Evolutionary conservation across 2,888 invertebrate genomes (phyloP).

Genomic region (Andrena camellia): DNA sequence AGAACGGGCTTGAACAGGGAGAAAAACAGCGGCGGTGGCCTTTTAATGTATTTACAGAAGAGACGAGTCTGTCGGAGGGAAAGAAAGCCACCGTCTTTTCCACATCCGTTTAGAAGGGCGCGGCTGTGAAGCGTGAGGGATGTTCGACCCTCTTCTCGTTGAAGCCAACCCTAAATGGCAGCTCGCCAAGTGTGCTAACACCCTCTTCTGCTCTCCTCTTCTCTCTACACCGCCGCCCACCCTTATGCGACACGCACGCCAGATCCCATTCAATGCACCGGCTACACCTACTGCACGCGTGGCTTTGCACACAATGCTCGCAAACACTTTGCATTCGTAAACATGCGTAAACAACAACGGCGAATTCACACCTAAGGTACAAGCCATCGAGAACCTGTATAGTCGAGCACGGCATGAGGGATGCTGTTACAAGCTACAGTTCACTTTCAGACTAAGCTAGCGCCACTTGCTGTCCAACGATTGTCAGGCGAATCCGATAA

Average conservation of each 20-base stretch:
- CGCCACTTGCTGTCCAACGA: background rate
- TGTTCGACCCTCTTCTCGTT: conserved; percentile 70
- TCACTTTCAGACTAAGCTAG: conserved; percentile 24
- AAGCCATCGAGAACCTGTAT: conserved; percentile 65
- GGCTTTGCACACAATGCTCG: conserved; percentile 81
- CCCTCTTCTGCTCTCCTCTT: conserved; percentile 69
- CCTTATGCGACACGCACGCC: conserved; percentile 75
- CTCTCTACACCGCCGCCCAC: conserved; percentile 46
- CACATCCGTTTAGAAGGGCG: conserved; percentile 73
- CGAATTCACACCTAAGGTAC: conserved; percentile 82
- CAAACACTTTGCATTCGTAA: conserved; percentile 85
- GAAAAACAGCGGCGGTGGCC: conserved; percentile 27
- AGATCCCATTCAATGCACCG: conserved; percentile 78
- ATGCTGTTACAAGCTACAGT: background rate
- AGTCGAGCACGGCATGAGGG: conserved; percentile 12
- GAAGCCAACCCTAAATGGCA: conserved; percentile 81
- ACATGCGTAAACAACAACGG: conserved; percentile 83
- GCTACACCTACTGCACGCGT: conserved; percentile 74
- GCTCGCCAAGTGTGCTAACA: conserved; percentile 83
- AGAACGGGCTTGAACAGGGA: conserved; percentile 42
- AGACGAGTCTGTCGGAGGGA: conserved; percentile 58
- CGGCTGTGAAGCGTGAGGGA: conserved; percentile 66
- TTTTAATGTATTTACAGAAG: conserved; percentile 71
- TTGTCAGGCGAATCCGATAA: background rate
- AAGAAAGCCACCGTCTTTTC: conserved; percentile 76